These are phyloP conservation scores for Pangasianodon hypophthalmus DNA, from an alignment of 2,113 vertebrate genomes.

Conservation along the genomic window DNA sequence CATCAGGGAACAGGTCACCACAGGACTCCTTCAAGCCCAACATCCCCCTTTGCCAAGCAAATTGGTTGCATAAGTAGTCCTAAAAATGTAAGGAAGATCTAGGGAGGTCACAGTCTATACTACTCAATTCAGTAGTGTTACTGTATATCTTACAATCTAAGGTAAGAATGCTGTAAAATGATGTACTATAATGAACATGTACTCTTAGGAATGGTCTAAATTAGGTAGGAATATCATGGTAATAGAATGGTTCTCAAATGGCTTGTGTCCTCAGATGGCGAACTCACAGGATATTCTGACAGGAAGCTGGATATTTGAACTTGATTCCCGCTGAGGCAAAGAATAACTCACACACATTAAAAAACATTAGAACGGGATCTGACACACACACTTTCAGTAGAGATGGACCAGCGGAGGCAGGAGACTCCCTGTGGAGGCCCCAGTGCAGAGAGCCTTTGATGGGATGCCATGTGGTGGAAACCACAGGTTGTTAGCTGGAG, in stretches of 20 bases:
- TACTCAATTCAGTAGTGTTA: not conserved
- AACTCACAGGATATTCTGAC: slow-evolving; percentile 39
- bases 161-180: not conserved
- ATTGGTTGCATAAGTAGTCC: not conserved
- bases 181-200: not conserved
- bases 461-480: slow-evolving; percentile 76
- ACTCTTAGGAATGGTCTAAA: not conserved
- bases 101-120: not conserved
- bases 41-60: not conserved
- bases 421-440: slow-evolving; percentile 68
- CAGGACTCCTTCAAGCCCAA: not conserved
- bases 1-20: not conserved
- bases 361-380: slow-evolving; percentile 65
- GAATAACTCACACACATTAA: slow-evolving; percentile 63
- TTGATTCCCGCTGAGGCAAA: slow-evolving; percentile 54
- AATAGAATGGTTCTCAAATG: slow-evolving; percentile 26
- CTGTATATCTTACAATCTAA: not conserved
- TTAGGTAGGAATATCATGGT: not conserved
- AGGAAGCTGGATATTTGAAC: slow-evolving; percentile 54
- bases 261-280: slow-evolving; percentile 36
- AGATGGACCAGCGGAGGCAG: slow-evolving; percentile 62
- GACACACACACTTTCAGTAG: slow-evolving; percentile 61
- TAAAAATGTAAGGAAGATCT: not conserved
- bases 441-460: slow-evolving; percentile 68
- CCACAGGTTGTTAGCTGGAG: slow-evolving; percentile 74